Conservation (phyloP, 2,113 vertebrate genomes). For the Elgaria multicarinata region DNA sequence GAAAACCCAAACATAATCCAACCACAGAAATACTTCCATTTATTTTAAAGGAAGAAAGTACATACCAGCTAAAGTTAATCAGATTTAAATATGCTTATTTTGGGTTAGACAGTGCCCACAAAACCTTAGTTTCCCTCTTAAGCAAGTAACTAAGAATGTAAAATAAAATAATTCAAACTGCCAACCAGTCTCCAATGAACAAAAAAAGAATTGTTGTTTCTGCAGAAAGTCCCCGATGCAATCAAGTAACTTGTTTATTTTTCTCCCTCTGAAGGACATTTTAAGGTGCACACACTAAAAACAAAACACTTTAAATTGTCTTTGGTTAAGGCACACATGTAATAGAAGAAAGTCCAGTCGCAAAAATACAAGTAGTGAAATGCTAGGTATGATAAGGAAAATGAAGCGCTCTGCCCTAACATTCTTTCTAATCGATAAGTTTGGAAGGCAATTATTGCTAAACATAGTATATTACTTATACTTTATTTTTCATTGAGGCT, state of each 20-base stretch:
- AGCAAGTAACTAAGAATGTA: neutral
- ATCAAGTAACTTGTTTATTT: rapidly evolving
- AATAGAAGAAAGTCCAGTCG: rapidly evolving
- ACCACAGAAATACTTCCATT: neutral
- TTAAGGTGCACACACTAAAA: neutral
- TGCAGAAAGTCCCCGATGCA: rapidly evolving
- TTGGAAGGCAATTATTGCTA: neutral
- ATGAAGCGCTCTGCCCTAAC: neutral
- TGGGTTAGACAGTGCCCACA: no score
- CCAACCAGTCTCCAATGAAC: neutral
- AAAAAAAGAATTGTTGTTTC: neutral
- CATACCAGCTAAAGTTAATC: neutral
- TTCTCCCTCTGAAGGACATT: neutral
- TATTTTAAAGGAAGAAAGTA: neutral
- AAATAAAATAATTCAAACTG: neutral
- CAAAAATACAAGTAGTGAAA: neutral
- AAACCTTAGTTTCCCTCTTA: neutral
- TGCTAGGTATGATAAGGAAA: neutral
- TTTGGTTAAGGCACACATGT: rapidly evolving
- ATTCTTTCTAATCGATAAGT: conserved; percentile 11
- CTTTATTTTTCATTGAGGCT: neutral
- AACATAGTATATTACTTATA: neutral
- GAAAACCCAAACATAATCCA: neutral
- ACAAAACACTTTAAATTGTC: neutral
- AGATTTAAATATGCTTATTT: neutral